phyloP scores from a whole-genome alignment of 2,113 vertebrate genomes.

The Stomatorhinus ivindoensis region DNA sequence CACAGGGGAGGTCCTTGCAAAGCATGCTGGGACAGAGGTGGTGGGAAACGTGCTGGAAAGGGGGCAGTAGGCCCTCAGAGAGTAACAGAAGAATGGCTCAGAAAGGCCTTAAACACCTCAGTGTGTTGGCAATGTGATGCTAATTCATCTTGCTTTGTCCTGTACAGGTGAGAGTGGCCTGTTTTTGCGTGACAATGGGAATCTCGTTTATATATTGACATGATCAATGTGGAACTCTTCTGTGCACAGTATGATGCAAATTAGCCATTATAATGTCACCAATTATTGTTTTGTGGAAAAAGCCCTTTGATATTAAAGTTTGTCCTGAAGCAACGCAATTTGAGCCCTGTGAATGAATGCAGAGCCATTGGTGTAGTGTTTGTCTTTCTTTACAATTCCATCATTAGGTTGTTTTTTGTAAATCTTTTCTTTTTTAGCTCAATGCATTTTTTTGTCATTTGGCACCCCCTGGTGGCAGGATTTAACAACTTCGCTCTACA shows the following conservation, averaged over 20 bases:
- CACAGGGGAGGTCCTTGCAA: slow-evolving; percentile 51
- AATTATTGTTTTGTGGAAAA: background rate
- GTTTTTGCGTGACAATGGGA: no score
- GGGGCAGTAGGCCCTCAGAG: slow-evolving; percentile 49
- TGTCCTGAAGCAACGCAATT: background rate
- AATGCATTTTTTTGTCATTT: slow-evolving; percentile 50
- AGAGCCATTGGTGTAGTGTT: background rate
- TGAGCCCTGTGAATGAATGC: background rate
- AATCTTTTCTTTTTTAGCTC: slow-evolving; percentile 35
- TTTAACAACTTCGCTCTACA: background rate
- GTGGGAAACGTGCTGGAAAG: slow-evolving; percentile 53
- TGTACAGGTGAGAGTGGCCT: background rate
- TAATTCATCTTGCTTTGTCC: background rate
- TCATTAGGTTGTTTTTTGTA: background rate
- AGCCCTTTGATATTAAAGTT: background rate
- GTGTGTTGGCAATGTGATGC: background rate
- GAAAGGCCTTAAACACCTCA: background rate
- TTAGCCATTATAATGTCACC: background rate
- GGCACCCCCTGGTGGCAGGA: slow-evolving; percentile 41
- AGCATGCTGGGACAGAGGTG: slow-evolving; percentile 41
- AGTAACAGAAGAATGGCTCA: slow-evolving; percentile 38
- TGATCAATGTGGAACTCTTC: background rate
- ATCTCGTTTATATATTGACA: background rate
- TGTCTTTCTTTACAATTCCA: background rate
- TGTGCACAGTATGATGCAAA: background rate